A percentile compares a stretch with the other conserved stretches of the same genome.
phyloP scores from a whole-genome alignment of 1,140 invertebrate species.

The Zaprionus nigranus region DNA sequence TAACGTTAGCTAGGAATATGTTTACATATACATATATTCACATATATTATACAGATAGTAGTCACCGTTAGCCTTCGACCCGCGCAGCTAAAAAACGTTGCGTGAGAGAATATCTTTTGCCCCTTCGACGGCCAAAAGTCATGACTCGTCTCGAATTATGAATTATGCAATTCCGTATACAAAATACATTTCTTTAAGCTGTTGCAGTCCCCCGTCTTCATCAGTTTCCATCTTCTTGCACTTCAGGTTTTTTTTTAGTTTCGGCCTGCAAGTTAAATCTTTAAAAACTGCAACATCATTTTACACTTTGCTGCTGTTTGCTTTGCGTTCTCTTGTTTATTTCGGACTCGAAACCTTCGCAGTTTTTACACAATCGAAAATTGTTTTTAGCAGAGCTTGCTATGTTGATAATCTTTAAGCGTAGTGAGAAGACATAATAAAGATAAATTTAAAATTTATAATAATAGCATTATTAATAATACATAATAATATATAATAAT shows the following conservation, averaged over 20 bases:
- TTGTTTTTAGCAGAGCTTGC: background rate
- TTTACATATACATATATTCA: background rate
- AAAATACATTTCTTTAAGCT: conserved; percentile 30
- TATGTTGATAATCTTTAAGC: background rate
- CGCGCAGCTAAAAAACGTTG: conserved; percentile 12
- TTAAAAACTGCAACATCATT: conserved; percentile 68
- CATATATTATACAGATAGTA: conserved; percentile 16
- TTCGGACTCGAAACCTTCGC: conserved; percentile 58
- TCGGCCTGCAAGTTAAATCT: too few species aligned
- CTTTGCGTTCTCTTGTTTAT: conserved; percentile 12
- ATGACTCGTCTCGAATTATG: conserved; percentile 62
- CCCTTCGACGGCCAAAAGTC: conserved; percentile 39
- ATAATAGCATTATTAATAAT: conserved; percentile 1
- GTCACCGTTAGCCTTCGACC: conserved; percentile 12
- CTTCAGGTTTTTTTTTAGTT: background rate
- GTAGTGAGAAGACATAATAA: background rate
- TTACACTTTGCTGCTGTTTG: conserved; percentile 20
- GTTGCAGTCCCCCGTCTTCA: background rate
- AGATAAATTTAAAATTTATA: conserved; percentile 1
- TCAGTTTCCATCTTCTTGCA: conserved; percentile 9
- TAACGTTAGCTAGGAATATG: conserved; percentile 38
- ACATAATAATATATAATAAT: background rate
- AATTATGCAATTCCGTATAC: conserved; percentile 64
- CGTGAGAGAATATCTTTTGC: conserved; percentile 52
- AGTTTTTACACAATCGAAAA: conserved; percentile 56